Evolutionary conservation across 2,113 vertebrate genomes (phyloP), one percentile per base, ranked within the genome.

Genomic region (Agelaius phoeniceus): DNA sequence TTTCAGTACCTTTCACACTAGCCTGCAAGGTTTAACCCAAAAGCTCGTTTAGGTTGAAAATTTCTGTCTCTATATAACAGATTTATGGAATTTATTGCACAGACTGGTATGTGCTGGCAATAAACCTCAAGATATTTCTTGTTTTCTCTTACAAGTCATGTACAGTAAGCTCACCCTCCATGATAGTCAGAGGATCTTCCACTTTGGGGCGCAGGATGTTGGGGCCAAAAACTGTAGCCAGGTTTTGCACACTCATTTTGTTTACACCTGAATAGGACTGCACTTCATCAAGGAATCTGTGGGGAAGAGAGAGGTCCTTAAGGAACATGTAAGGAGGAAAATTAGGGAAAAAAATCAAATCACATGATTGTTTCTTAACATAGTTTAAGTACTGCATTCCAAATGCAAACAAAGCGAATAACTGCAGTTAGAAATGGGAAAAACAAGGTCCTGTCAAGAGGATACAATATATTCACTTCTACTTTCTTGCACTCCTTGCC

Each of bases 181-280:
- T 99, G 80, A 99, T 99, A 30, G 99, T 98, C 72, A 99, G 97
- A 46, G 99, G 99, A 96, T 99, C 99, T 97, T 99, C 99, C 35
- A 99, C 95, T 97, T 99, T 99, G 62, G 99, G 99, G 54, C 99
- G 98, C 87, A 99, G 94, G 77, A 99, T 99, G 72, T 99, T 99
- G 43, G 99, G 99, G 44, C 99, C 99, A 93, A 99, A 99, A 46
- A 99, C 99, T 0, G 99, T 99, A 31, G 99, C 99, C 94, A 99
- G 96, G 94, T 99, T 99, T 96, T 99, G 99, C 39, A 99, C 99
- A 8, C 99, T 99, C 99, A 99, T 99, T 98, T 99, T 99, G 97
- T 99, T 99, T 71, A 99, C 94, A n/a, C 99, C 98, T 23, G 99
- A 99, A 88, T 99, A 98, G 1, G 99, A 99, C 93, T 99, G 99